These are phyloP conservation scores for Chascanopsetta lugubris DNA, from an alignment of 2,113 vertebrate genomes.

Conservation along the genomic window DNA sequence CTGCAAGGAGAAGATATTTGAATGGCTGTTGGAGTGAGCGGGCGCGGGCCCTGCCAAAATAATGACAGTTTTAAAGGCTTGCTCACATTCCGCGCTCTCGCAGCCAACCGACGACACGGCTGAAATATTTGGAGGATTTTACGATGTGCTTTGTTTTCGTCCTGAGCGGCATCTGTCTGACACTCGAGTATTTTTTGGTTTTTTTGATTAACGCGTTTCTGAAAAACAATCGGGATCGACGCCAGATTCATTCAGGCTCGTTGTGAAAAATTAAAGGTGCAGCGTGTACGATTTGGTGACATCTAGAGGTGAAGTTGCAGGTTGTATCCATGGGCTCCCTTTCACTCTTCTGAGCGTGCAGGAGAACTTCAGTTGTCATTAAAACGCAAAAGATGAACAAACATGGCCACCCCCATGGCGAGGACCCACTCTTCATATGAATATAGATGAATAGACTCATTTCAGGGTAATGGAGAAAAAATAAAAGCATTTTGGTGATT, in stretches of 20 bases:
- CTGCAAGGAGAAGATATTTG: conserved; percentile 14
- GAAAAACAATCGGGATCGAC: neutral
- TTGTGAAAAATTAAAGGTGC: conserved; percentile 5
- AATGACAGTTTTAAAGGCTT: conserved; percentile 34
- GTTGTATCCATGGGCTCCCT: too few species aligned
- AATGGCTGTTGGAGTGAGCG: conserved; percentile 9
- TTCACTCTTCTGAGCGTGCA: too few species aligned
- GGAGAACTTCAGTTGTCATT: too few species aligned
- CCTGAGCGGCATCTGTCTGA: conserved; percentile 9
- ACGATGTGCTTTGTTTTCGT: conserved; percentile 14
- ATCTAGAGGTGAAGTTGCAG: too few species aligned
- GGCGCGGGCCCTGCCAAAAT: conserved; percentile 12
- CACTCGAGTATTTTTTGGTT: neutral
- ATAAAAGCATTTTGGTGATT: too few species aligned
- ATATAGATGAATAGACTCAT: too few species aligned
- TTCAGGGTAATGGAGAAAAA: too few species aligned
- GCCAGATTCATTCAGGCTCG: neutral
- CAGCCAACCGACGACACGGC: neutral
- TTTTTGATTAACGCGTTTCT: neutral
- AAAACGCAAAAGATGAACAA: too few species aligned
- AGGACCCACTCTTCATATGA: too few species aligned
- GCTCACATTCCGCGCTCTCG: conserved; percentile 18
- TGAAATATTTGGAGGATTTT: conserved; percentile 1
- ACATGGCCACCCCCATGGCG: too few species aligned
- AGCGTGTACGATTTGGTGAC: too few species aligned